Conservation (phyloP, 2,888 invertebrate genomes). For the Lochmaea capreae region DNA sequence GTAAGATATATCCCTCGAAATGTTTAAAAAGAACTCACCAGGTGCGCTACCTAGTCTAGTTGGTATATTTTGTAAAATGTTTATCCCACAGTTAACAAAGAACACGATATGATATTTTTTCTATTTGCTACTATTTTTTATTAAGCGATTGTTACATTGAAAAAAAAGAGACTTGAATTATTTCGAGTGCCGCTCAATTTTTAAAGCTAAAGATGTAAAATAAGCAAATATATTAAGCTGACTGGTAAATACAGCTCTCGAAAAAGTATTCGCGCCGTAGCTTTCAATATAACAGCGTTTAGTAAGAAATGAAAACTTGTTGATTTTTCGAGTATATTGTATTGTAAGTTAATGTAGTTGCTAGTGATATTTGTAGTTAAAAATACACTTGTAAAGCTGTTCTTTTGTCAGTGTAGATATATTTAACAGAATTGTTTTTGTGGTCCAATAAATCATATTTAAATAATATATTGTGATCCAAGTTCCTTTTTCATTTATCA, state of each 20-base stretch:
- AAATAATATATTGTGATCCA: background rate
- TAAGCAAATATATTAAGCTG: background rate
- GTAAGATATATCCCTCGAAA: constrained; percentile 43
- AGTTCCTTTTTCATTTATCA: constrained; percentile 1
- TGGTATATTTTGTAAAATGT: constrained; percentile 47
- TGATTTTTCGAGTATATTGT: constrained; percentile 10
- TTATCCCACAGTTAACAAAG: constrained; percentile 29
- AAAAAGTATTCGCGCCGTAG: background rate
- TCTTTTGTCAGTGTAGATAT: constrained; percentile 12
- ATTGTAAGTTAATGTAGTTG: background rate
- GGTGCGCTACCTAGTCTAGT: constrained; percentile 54
- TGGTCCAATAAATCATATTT: constrained; percentile 27
- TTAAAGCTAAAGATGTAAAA: background rate
- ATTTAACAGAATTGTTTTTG: constrained; percentile 21
- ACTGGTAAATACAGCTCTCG: background rate
- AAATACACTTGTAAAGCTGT: background rate
- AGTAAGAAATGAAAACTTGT: background rate
- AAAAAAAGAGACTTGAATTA: background rate
- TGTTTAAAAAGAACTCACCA: constrained; percentile 49
- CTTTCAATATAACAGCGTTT: background rate
- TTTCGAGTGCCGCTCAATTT: background rate
- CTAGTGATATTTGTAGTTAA: constrained; percentile 1
- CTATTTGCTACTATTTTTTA: constrained; percentile 5
- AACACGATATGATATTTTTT: constrained; percentile 8
- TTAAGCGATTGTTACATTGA: constrained; percentile 3